A percentile compares a stretch with the other conserved stretches of the same genome.
Conservation (phyloP, 2,888 invertebrate species). For the Cerceris ruficornis region DNA sequence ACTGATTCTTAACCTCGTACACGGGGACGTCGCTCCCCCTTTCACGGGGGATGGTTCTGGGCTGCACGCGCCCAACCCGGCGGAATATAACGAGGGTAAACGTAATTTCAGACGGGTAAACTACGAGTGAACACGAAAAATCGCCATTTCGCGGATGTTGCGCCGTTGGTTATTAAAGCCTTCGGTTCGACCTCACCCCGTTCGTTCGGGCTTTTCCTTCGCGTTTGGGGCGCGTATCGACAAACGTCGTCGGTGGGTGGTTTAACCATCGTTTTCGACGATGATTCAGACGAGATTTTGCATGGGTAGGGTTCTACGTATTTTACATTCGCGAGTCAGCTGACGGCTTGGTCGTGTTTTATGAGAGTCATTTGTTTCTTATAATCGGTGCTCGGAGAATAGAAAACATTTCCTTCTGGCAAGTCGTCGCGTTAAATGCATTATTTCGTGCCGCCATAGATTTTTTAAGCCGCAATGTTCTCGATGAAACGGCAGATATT, state of each 20-base stretch:
- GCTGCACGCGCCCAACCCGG: slow-evolving; percentile 32
- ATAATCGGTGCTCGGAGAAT: too few species aligned
- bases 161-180: slow-evolving; percentile 68
- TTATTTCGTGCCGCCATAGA: too few species aligned
- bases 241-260: slow-evolving; percentile 23
- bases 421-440: too few species aligned
- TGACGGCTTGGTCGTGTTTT: too few species aligned
- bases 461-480: too few species aligned
- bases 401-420: too few species aligned
- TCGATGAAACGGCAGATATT: too few species aligned
- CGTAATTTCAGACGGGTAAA: slow-evolving; percentile 73
- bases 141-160: slow-evolving; percentile 73
- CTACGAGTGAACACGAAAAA: slow-evolving; percentile 74
- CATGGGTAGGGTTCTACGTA: neutral
- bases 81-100: slow-evolving; percentile 68
- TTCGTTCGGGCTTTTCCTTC: neutral
- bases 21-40: slow-evolving; percentile 25
- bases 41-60: slow-evolving; percentile 19
- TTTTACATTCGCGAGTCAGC: neutral
- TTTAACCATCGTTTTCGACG: slow-evolving; percentile 60
- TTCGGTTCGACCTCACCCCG: slow-evolving; percentile 38
- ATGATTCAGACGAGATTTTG: slow-evolving; percentile 51
- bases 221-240: slow-evolving; percentile 7
- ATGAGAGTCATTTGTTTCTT: too few species aligned
- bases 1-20: slow-evolving; percentile 29